phyloP scores from a whole-genome alignment of 2,797 vertebrate species.

The Anguilla megastoma region DNA sequence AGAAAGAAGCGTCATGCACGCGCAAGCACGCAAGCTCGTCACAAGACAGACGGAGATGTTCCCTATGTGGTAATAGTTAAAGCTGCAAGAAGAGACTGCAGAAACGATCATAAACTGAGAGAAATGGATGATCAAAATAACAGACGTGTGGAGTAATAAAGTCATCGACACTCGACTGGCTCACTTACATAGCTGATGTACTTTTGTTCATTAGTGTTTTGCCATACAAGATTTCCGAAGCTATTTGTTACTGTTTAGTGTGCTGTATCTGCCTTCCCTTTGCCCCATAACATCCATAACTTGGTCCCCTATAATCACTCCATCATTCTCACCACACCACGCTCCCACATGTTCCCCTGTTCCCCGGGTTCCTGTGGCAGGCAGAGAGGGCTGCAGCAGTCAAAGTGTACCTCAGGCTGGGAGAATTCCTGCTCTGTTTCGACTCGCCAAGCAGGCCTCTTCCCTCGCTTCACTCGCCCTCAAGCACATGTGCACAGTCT shows the following conservation, averaged over 20 bases:
- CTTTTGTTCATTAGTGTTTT: neutral
- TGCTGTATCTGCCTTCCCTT: neutral
- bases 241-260: neutral
- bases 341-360: neutral
- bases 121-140: conserved; percentile 5
- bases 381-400: neutral
- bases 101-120: neutral
- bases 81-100: neutral
- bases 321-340: conserved; percentile 1
- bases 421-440: conserved; percentile 20
- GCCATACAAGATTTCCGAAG: neutral
- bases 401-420: neutral
- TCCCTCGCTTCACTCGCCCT: conserved; percentile 1
- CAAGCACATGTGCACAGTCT: neutral
- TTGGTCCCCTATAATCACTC: neutral
- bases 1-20: neutral
- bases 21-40: neutral
- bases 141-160: neutral
- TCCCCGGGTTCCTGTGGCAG: neutral
- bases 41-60: neutral
- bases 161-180: neutral
- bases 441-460: neutral
- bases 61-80: too few relatives aligned
- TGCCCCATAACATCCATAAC: neutral
- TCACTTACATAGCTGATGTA: neutral